phyloP scores from a whole-genome alignment of 1,140 invertebrate genomes.

The Drosophila tsacasi region DNA sequence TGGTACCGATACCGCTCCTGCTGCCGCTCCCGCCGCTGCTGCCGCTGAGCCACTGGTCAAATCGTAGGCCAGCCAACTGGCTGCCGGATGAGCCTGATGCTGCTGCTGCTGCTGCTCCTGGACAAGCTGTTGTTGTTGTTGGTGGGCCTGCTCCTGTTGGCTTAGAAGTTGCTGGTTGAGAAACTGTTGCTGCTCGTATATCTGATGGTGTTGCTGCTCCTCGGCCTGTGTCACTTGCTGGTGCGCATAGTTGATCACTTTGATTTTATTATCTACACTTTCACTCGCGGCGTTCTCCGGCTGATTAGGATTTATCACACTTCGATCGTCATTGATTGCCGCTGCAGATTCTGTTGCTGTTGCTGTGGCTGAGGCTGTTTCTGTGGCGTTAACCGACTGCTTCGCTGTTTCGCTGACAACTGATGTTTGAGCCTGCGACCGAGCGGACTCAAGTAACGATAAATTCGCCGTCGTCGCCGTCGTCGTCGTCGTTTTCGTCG shows the following conservation, averaged over 20 bases:
- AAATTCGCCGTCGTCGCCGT: slow-evolving; percentile 71
- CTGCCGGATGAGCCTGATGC: slow-evolving; percentile 8
- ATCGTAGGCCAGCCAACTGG: slow-evolving; percentile 61
- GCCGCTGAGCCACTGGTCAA: slow-evolving; percentile 57
- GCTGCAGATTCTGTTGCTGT: slow-evolving; percentile 19
- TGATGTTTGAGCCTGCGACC: slow-evolving; percentile 73
- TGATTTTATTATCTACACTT: slow-evolving; percentile 76
- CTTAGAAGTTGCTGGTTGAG: slow-evolving; percentile 52
- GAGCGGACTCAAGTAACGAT: slow-evolving; percentile 77
- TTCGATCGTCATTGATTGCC: slow-evolving; percentile 30
- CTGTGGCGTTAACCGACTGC: slow-evolving; percentile 72
- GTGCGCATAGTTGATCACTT: slow-evolving; percentile 79
- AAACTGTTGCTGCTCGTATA: slow-evolving; percentile 60
- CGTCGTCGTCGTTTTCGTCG: slow-evolving; percentile 50
- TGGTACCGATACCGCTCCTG: not conserved
- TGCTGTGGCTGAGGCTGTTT: slow-evolving; percentile 19
- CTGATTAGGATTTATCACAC: slow-evolving; percentile 73
- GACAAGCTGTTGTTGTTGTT: slow-evolving; percentile 22
- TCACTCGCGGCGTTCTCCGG: slow-evolving; percentile 64
- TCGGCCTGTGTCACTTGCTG: slow-evolving; percentile 52
- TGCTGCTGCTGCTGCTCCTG: slow-evolving; percentile 43
- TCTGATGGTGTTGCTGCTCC: slow-evolving; percentile 50
- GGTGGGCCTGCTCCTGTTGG: slow-evolving; percentile 45
- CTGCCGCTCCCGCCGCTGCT: slow-evolving; percentile 33
- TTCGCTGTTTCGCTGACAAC: slow-evolving; percentile 83